Percentiles rank a stretch among this genome's conserved stretches.
phyloP scores from a whole-genome alignment of 1,140 invertebrate species.

The Araneus ventricosus region DNA sequence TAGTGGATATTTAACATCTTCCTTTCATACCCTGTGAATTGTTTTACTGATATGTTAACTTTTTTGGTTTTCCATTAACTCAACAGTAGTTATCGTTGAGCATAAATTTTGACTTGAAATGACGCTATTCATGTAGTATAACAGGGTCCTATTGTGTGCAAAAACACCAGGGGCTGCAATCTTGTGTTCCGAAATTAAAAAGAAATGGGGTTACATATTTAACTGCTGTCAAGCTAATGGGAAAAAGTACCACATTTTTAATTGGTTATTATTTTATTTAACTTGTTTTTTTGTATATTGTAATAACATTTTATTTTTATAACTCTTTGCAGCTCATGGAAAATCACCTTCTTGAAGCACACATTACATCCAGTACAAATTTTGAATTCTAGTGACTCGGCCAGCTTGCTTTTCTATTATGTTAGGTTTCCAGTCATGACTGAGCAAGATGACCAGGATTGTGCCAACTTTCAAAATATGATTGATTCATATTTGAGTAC shows the following conservation, averaged over 20 bases:
- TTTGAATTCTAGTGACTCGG: neutral
- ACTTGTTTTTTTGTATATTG: neutral
- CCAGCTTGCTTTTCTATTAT: slow-evolving; percentile 42
- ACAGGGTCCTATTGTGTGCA: too few species aligned
- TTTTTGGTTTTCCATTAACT: too few species aligned
- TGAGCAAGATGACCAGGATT: slow-evolving; percentile 58
- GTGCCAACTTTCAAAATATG: slow-evolving; percentile 60
- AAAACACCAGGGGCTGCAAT: too few species aligned
- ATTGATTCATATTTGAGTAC: slow-evolving; percentile 39
- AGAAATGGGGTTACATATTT: neutral
- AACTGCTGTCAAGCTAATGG: neutral
- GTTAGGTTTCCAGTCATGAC: slow-evolving; percentile 59
- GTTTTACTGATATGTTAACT: too few species aligned
- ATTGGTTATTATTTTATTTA: neutral
- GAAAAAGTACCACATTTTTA: neutral
- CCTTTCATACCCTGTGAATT: too few species aligned
- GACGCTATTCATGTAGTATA: too few species aligned
- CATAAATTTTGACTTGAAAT: too few species aligned
- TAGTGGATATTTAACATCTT: too few species aligned
- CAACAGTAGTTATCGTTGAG: too few species aligned
- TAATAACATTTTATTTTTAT: neutral
- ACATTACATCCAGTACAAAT: slow-evolving; percentile 20
- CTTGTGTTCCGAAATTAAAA: neutral
- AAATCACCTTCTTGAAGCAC: slow-evolving; percentile 22
- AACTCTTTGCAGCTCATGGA: neutral